Evolutionary conservation across 2,113 vertebrate species (phyloP), one percentile per base, ranked within the genome.

Genomic region (Clupea harengus): DNA sequence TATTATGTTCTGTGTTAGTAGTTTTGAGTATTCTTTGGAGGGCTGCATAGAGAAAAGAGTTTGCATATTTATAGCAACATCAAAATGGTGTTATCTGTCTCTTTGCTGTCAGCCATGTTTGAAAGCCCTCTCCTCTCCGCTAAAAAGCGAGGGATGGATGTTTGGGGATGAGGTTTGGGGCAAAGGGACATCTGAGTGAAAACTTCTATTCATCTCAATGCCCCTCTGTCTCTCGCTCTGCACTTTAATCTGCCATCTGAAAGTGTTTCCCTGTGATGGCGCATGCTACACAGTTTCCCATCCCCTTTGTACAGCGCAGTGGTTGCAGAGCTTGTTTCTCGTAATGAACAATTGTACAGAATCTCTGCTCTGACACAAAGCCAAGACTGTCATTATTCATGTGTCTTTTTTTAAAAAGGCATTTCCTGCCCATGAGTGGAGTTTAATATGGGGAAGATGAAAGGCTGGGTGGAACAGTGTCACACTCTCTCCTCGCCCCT

Each of bases 261-360:
- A 54, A 54, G 52, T 6, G 57, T n/a, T 64, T 25, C 57, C 57
- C n/a, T 64, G 22, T 64, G 22, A 18, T 54, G 52, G 52, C 52
- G 52, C 3, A 17, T 1, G 52, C 52, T 5, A 54, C 52, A 54
- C 52, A 18, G 17, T 13, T 67, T 25, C n/a, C 11, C 7, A 1
- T 25, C 11, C 6, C 15, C 0, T 32, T 72, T 32, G 2, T 72
- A 28, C 64, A 32, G 8, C 64, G 10, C n/a, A 28, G 8, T 72
- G 86, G 92, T 88, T 88, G 86, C 89, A 18, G 84, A 89, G 89
- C 90, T 90, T 17, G 52, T 86, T 87, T 92, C 87, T 92, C 85
- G 90, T 92, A 88, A 90, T 82, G 89, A 89, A 90, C 82, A 85
- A 81, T 88, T 83, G 50, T 81, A 81, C 44, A 47, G 81, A 80